A percentile compares a stretch with the other conserved stretches of the same genome.
Evolutionary conservation across 2,888 invertebrate species (phyloP).

Genomic region (Amphipyra tragopoginis): DNA sequence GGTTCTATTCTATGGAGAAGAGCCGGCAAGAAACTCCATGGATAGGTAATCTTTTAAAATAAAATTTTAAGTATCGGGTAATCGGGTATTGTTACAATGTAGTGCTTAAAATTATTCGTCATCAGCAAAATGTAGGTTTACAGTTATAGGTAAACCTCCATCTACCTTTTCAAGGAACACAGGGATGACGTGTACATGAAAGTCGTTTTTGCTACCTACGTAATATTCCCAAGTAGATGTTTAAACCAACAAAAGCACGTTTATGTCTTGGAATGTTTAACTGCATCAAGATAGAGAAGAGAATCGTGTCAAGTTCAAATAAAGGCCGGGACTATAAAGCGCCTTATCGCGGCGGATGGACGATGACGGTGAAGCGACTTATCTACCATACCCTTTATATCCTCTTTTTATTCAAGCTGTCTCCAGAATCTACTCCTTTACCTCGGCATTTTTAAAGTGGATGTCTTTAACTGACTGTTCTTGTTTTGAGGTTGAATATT

Average conservation of each 20-base stretch:
- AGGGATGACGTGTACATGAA: no score
- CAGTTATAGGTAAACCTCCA: no score
- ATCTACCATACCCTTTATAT: slow-evolving; percentile 69
- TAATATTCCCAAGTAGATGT: not conserved
- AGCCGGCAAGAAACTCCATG: no score
- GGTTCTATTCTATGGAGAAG: no score
- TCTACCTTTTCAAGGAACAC: no score
- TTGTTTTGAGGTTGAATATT: not conserved
- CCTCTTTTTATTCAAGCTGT: slow-evolving; percentile 66
- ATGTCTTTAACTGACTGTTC: slow-evolving; percentile 11
- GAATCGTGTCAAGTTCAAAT: slow-evolving; percentile 84
- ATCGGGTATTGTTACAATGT: no score
- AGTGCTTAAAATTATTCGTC: no score
- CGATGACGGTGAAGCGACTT: slow-evolving; percentile 71
- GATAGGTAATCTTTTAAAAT: no score
- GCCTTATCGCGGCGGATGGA: slow-evolving; percentile 77
- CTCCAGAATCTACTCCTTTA: slow-evolving; percentile 54
- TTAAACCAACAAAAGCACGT: slow-evolving; percentile 39
- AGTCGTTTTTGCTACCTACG: no score
- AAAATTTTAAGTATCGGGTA: no score
- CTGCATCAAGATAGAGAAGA: slow-evolving; percentile 70
- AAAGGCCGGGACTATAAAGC: slow-evolving; percentile 79
- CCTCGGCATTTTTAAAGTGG: slow-evolving; percentile 25
- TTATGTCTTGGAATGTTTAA: slow-evolving; percentile 68
- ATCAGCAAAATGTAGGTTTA: no score